These are phyloP conservation scores for Dryobota labecula DNA, from an alignment of 2,888 invertebrate species.

Conservation along the genomic window DNA sequence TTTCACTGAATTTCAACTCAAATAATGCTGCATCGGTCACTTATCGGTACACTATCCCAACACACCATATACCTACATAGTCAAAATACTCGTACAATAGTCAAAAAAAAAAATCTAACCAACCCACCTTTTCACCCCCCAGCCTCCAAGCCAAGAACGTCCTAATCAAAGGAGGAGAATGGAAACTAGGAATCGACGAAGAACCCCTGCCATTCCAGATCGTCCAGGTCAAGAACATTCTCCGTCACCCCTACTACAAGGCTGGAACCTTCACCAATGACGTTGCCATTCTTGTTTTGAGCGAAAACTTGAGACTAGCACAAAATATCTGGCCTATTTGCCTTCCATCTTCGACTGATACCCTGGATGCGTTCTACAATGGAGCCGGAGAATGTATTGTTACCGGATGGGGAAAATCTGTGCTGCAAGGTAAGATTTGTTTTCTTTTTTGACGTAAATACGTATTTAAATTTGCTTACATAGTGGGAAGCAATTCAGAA, in stretches of 20 bases:
- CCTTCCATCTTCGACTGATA: conserved; percentile 87
- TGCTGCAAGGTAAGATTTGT: conserved; percentile 92
- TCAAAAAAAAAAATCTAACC: not conserved
- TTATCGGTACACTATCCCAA: too few relatives aligned
- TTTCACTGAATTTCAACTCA: too few relatives aligned
- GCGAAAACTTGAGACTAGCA: conserved; percentile 91
- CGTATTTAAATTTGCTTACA: too few relatives aligned
- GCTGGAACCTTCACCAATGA: conserved; percentile 92
- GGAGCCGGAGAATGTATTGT: conserved; percentile 92
- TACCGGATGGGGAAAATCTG: conserved; percentile 96
- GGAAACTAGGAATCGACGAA: conserved; percentile 95
- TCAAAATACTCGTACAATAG: too few relatives aligned
- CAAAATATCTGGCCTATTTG: conserved; percentile 94
- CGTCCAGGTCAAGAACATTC: conserved; percentile 92
- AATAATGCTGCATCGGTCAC: too few relatives aligned
- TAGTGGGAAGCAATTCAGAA: too few relatives aligned
- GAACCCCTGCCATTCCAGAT: conserved; percentile 95
- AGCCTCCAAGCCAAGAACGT: conserved; percentile 92
- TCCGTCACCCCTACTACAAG: conserved; percentile 93
- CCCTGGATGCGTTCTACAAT: conserved; percentile 90
- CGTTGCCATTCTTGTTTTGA: conserved; percentile 93
- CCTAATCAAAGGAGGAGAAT: conserved; percentile 95
- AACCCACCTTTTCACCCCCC: conserved; percentile 57
- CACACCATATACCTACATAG: too few relatives aligned
- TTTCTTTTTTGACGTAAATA: too few relatives aligned